Conservation (phyloP, 2,888 invertebrate genomes). For the Limnephilus marmoratus region DNA sequence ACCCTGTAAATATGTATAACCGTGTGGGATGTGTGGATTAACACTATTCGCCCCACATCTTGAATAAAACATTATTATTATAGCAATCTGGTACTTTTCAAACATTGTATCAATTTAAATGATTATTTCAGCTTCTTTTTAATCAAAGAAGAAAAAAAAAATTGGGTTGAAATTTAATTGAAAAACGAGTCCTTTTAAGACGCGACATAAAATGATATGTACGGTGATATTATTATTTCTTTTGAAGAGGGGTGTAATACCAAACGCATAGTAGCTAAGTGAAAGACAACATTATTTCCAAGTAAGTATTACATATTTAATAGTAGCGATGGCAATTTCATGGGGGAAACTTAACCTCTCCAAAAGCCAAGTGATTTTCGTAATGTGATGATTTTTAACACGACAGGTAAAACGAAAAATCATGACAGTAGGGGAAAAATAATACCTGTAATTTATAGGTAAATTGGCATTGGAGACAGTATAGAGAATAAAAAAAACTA, state of each 20-base stretch:
- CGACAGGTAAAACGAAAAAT: neutral
- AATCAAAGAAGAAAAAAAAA: too few relatives aligned
- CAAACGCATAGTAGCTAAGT: neutral
- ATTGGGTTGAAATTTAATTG: neutral
- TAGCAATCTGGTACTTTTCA: neutral
- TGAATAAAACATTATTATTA: too few relatives aligned
- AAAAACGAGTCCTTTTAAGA: conserved; percentile 17
- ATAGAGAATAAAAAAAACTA: too few relatives aligned
- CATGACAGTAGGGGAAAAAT: neutral
- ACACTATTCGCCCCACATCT: too few relatives aligned
- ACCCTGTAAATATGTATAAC: too few relatives aligned
- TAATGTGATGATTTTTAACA: neutral
- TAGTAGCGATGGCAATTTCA: conserved; percentile 26
- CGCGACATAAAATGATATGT: conserved; percentile 35
- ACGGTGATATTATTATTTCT: conserved; percentile 23
- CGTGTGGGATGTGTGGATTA: too few relatives aligned
- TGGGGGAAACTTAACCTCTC: neutral
- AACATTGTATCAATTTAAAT: neutral
- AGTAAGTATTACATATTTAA: conserved; percentile 9
- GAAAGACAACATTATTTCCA: conserved; percentile 31
- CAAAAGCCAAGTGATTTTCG: conserved; percentile 6
- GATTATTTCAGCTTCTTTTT: neutral
- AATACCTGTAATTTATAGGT: neutral
- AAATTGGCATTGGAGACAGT: too few relatives aligned
- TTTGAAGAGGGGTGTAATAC: conserved; percentile 18